phyloP scores from a whole-genome alignment of 2,888 invertebrate species.

The Ectobius pallidus region DNA sequence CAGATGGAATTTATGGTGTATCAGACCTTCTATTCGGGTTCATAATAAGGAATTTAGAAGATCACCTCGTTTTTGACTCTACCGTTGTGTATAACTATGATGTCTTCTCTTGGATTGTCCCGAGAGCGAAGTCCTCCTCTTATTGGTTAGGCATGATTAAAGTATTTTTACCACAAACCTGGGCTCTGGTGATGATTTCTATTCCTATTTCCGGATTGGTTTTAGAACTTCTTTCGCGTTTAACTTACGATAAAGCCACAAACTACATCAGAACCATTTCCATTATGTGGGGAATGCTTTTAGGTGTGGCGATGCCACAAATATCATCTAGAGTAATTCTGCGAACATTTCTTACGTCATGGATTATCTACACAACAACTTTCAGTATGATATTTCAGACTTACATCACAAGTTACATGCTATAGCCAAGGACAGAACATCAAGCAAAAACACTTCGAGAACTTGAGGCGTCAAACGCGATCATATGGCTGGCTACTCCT shows the following conservation, averaged over 20 bases:
- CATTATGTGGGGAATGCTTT: not conserved
- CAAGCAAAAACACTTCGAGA: not conserved
- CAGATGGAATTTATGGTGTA: not conserved
- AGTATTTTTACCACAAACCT: not conserved
- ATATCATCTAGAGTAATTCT: not conserved
- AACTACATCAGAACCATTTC: not conserved
- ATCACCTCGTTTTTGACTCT: not conserved
- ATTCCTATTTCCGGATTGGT: not conserved
- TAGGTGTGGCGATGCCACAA: not conserved
- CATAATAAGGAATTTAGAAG: not conserved
- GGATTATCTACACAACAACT: not conserved
- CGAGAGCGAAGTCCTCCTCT: not conserved
- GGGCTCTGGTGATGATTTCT: not conserved
- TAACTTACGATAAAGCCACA: too few species aligned
- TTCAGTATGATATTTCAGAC: conserved; percentile 1
- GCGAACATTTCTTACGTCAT: not conserved
- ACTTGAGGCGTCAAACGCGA: not conserved
- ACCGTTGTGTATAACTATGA: not conserved
- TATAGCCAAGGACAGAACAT: not conserved
- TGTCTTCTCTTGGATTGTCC: not conserved
- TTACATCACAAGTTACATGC: not conserved
- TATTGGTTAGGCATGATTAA: not conserved
- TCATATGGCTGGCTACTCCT: not conserved
- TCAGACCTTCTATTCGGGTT: not conserved
- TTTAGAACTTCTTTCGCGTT: not conserved